A percentile compares a stretch with the other conserved stretches of the same genome.
Conservation (phyloP, 2,113 vertebrate species). For the Nothoprocta pentlandii region DNA sequence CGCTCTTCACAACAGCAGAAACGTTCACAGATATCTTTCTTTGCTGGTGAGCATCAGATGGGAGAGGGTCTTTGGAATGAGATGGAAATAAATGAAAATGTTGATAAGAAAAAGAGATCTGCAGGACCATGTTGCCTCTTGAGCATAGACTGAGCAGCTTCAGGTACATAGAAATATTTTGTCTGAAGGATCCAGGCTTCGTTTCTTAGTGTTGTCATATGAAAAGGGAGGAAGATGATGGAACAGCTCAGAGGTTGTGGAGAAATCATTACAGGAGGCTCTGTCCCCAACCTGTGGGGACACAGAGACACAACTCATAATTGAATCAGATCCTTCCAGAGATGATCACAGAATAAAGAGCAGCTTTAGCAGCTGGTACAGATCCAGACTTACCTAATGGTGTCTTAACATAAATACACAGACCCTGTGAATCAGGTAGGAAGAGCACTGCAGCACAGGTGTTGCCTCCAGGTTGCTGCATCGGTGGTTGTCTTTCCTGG, state of each 20-base stretch:
- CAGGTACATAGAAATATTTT: background rate
- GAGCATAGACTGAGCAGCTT: background rate
- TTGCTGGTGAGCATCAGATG: constrained; percentile 89
- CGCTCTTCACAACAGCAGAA: constrained; percentile 94
- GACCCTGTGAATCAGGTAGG: background rate
- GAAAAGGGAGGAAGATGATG: background rate
- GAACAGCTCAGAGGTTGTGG: background rate
- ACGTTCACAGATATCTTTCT: constrained; percentile 98
- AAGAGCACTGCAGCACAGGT: background rate
- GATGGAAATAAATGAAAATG: background rate
- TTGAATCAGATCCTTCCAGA: background rate
- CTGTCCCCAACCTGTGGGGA: background rate
- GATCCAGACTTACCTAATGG: background rate
- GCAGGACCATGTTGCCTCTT: background rate
- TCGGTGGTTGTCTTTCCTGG: background rate
- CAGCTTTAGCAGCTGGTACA: background rate
- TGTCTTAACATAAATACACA: background rate
- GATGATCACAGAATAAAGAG: background rate
- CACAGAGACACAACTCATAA: background rate
- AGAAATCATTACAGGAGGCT: background rate
- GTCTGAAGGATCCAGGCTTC: background rate
- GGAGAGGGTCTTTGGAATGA: background rate
- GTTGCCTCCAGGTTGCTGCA: background rate
- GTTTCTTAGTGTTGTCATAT: background rate
- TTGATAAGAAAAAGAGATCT: background rate